Base-by-base conservation (phyloP, 2,113 vertebrate species). In the Bettongia penicillata region DNA sequence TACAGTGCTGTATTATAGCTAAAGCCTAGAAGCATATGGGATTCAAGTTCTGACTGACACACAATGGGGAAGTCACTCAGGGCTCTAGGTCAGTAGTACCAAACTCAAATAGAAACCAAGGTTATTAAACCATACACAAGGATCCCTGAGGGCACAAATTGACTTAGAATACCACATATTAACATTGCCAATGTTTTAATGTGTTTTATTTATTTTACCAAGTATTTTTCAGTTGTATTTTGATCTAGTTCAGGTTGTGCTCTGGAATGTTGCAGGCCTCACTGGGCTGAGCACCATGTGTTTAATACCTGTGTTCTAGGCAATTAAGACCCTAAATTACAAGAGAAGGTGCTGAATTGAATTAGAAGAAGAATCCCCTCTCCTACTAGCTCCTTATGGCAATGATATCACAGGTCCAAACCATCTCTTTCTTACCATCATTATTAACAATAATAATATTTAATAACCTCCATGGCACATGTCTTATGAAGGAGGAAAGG, bases 401-500 rank as follows among this genome's bases (percentile, higher is more conserved):
- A 84, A 43, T 43, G n/a, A 23, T 43, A 43, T 43, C 68, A 43
- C 19, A 43, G 16, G 68, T 43, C 68, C 19, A 23, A 43, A 22
- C 16, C 7, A 8, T 43, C 68, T 43, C 68, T 84, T 37, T 68
- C 26, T 61, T 10, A 61, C 28, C 43, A 84, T 7, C 43, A 23
- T 22, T 84, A 84, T n/a, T 84, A 43, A 1, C 3, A 43, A 84
- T 23, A 8, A 84, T 84, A 84, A 43, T 43, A 84, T 8, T 84
- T 43, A 43, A 84, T 84, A 84, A 43, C 23, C n/a, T 2, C 68
- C n/a, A 23, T 23, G 68, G 37, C 19, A 84, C 19, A 43, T 84
- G 19, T 84, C 50, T 96, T 49, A 19, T 57, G 26, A 53, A 94
- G 43, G 92, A 93, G 93, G 96, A 28, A 89, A 89, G 12, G 57